Evolutionary conservation across 2,113 vertebrate genomes (phyloP), one percentile per base, ranked within the genome.

Genomic region (Xiphophorus maculatus): DNA sequence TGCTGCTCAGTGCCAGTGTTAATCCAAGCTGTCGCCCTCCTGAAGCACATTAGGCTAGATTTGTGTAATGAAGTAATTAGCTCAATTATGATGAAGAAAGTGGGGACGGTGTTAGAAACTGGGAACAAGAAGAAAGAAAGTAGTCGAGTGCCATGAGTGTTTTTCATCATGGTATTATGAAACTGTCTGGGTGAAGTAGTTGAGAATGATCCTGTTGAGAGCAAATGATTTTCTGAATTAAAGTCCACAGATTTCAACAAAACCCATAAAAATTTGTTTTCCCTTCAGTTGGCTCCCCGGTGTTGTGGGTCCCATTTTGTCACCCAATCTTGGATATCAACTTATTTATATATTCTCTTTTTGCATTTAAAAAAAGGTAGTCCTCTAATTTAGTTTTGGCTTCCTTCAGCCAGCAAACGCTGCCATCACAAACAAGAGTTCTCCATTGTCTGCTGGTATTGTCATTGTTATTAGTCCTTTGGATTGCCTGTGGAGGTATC

Each of bases 11-110:
- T 82, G 91, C 91, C 84, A 86, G 86, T 85, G 88, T 92, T 93
- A 93, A 94, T 93, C 92, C 85, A 87, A 89, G 89, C 90, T 87
- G 90, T 88, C 86, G 92, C 87, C 82, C 87, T 93, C 88, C 84
- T 90, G 87, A 93, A 93, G 89, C 92, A 91, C 89, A 93, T 91
- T 93, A 92, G 88, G 80, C 86, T 80, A 92, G 80, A 91, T 92
- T 93, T 92, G 87, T 93, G 84, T 92, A 92, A 93, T 94, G 90
- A 93, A 94, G 90, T 93, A 92, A 93, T 94, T 93, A 93, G 87
- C 90, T 92, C 79, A 90, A 88, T 92, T 93, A 90, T 79, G 66
- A 90, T 69, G 69, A 85, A 86, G 86, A 84, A 91, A 89, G 81
- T 83, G 76, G 64, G 87, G 69, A 83, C 71, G 72, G 66, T 58